Base-by-base conservation (phyloP, 2,797 vertebrate species). In the Euthynnus affinis region DNA sequence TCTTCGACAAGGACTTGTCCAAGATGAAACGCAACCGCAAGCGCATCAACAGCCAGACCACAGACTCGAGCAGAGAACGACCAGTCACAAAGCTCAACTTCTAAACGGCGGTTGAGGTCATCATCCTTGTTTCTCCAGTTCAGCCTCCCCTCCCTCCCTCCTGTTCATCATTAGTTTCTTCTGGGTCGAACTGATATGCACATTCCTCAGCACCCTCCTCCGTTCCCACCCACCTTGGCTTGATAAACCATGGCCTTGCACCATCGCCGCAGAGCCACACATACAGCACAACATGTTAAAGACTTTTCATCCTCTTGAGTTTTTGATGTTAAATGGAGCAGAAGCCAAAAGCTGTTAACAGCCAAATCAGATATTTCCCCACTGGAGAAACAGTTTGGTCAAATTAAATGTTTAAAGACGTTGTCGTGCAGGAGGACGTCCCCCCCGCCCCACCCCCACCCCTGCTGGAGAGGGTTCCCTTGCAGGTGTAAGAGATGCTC, bases 11-110 rank as follows among this genome's bases (percentile, higher is more conserved):
- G 92, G 98, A 99, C 95, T 94, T 99, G 88, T 98, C 96, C 84
- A 99, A 99, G 93, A 96, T 99, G 94, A 99, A 99, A 80, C 96
- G 98, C 81, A 99, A 98, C 88, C 98, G 98, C 87, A 99, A 99
- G 72, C 97, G 98, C 88, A 96, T 98, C 70, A 95, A 96, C 94
- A 98, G 86, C 94, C 97, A 97, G 93, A 91, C 93, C 84, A 95
- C 97, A 0, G 98, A 99, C 82, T 89, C 95, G 0, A 87, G 96
- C 92, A 95, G 98, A 13, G 98, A 99, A 93, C 95, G 98, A 57
- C 97, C 97, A 0, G 71, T 98, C 92, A 99, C 97, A 9, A 99
- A 99, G 90, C 98, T 99, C 83, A 99, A 99, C 95, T 97, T 98
- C 94, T 99, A 91, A 96, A 62, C 51, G 3, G 12, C 12, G 17